Base-by-base conservation (phyloP, 53 echinoderm and acorn worm species). In the Zoroaster sp. region DNA sequence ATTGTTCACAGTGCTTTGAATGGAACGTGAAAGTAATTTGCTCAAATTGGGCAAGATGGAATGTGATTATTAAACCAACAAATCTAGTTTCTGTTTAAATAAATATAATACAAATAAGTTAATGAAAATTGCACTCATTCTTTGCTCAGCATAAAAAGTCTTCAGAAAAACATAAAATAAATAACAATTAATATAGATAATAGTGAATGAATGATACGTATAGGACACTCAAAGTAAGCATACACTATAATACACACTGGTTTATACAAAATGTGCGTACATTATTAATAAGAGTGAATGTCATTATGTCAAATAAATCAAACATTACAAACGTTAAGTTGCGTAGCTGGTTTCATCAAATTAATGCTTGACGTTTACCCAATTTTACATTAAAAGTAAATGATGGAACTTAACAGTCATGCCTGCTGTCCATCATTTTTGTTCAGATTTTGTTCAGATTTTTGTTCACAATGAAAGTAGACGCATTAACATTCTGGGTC, bases 31-130 rank as follows among this genome's bases (percentile, higher is more conserved):
- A 59, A 28, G 59, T 59, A 59, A 66, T 66, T 4, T 30, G 30
- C 53, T 70, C 37, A 70, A 49, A 34, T 17, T 25, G 71, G 85
- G 71, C 85, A 85, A 85, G 71, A 85, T 70, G 85, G 85, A 85
- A 70, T 85, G 85, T 85, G 54, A 28, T 54, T 78, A n/a, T 18
- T 53, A n/a, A n/a, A n/a, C n/a, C 15, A 85, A 70, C 47, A 51
- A 18, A 31, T 85, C 70, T 51, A 70, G 47, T 44, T 36, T 71
- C 21, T 20, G 40, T 37, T 74, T 40, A 53, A 69, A 20, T 71
- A 47, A 70, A 85, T 44, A 69, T 69, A 69, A 71, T 85, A 85
- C 85, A 85, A 46, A 70, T 41, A 17, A 43, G 40, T 85, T 85
- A 20, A 37, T 55, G 54, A 37, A 85, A 85, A 85, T 85, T 85